Evolutionary conservation across 2,888 invertebrate species (phyloP).

Genomic region (Thera britannica): DNA sequence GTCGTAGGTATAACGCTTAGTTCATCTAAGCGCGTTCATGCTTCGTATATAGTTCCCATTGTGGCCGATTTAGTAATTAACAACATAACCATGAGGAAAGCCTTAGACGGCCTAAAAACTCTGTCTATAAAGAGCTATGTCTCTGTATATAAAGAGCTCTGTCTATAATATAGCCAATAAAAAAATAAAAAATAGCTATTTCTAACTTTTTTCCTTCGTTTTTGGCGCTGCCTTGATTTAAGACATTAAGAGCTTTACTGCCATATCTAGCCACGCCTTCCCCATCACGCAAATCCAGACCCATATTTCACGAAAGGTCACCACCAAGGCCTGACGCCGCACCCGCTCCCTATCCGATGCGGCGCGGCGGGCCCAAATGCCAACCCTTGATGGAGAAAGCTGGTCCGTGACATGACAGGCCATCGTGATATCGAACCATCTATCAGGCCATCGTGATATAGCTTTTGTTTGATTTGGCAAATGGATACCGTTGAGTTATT

Average conservation of each 20-base stretch:
- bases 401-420: constrained; percentile 41
- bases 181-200: not conserved
- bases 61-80: too few relatives aligned
- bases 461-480: constrained; percentile 27
- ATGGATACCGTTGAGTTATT: constrained; percentile 10
- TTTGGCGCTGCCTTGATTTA: not conserved
- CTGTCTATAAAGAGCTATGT: too few relatives aligned
- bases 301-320: constrained; percentile 40
- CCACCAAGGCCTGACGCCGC: constrained; percentile 46
- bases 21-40: too few relatives aligned
- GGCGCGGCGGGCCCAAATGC: constrained; percentile 40
- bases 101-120: too few relatives aligned
- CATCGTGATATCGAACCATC: constrained; percentile 27
- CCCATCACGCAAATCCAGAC: constrained; percentile 13
- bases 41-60: too few relatives aligned
- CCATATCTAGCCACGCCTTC: constrained; percentile 8
- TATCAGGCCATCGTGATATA: constrained; percentile 36
- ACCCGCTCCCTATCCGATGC: constrained; percentile 47
- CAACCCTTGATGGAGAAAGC: constrained; percentile 37
- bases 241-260: not conserved
- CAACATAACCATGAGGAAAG: too few relatives aligned
- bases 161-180: too few relatives aligned
- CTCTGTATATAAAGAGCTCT: too few relatives aligned
- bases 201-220: not conserved
- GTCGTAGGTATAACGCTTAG: too few relatives aligned